phyloP scores from a whole-genome alignment of 2,888 invertebrate species.

The Limenitis camilla region DNA sequence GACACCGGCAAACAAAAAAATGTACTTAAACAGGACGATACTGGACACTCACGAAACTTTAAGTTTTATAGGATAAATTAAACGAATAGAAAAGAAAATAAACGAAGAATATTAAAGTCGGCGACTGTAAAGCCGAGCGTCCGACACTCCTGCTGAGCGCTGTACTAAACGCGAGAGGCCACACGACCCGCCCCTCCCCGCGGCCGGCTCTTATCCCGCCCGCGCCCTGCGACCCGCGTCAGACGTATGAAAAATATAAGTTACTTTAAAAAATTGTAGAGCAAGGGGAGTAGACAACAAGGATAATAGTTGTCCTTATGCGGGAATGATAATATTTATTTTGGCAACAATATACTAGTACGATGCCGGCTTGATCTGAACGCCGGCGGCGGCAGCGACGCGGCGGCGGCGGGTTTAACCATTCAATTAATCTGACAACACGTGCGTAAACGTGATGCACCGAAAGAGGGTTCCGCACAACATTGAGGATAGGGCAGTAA shows the following conservation, averaged over 20 bases:
- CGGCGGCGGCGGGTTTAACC: slow-evolving; percentile 34
- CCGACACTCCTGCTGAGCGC: slow-evolving; percentile 73
- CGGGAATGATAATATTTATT: no score
- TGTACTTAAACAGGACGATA: slow-evolving; percentile 42
- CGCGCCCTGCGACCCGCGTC: slow-evolving; percentile 58
- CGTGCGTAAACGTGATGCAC: slow-evolving; percentile 67
- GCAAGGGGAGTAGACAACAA: slow-evolving; percentile 35
- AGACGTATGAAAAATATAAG: slow-evolving; percentile 53
- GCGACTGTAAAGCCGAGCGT: slow-evolving; percentile 69
- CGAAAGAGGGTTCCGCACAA: slow-evolving; percentile 24
- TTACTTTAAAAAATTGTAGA: slow-evolving; percentile 48
- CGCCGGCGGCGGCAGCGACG: slow-evolving; percentile 20
- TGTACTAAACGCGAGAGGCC: slow-evolving; percentile 72
- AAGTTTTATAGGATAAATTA: slow-evolving; percentile 57
- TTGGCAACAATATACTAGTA: no score
- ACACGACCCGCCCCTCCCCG: slow-evolving; percentile 55
- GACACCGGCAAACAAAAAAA: slow-evolving; percentile 68
- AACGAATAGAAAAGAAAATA: slow-evolving; percentile 75
- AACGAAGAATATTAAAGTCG: slow-evolving; percentile 72
- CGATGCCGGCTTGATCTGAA: neutral
- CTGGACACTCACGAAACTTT: slow-evolving; percentile 51
- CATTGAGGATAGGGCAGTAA: slow-evolving; percentile 34
- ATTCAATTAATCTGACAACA: slow-evolving; percentile 67
- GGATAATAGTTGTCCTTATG: no score
- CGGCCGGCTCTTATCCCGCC: slow-evolving; percentile 45